A percentile compares a stretch with the other conserved stretches of the same genome.
These are phyloP conservation scores for Caranx ignobilis DNA, from an alignment of 2,113 vertebrate species.

Conservation along the genomic window DNA sequence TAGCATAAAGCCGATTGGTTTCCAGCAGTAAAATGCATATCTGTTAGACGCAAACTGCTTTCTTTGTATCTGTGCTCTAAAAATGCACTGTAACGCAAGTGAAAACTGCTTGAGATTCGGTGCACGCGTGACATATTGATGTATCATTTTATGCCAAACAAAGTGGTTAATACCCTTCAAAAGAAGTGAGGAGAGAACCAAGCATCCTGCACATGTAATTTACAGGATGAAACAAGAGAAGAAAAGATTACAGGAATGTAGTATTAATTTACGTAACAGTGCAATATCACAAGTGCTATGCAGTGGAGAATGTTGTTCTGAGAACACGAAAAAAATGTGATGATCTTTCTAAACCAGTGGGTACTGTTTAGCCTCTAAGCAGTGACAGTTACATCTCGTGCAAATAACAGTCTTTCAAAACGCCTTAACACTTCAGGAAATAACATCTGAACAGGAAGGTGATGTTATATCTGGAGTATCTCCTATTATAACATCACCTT, in stretches of 20 bases:
- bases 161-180: slow-evolving; percentile 50
- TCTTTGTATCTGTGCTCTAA: neutral
- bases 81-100: neutral
- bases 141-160: slow-evolving; percentile 48
- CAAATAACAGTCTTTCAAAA: neutral
- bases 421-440: neutral
- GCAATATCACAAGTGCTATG: neutral
- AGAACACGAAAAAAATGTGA: neutral
- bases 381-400: neutral
- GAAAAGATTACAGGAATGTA: slow-evolving; percentile 14
- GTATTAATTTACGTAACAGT: neutral
- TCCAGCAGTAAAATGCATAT: neutral
- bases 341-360: neutral
- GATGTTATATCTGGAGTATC: too few species aligned
- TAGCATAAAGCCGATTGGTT: slow-evolving; percentile 6
- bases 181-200: slow-evolving; percentile 26
- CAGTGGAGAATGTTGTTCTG: too few species aligned
- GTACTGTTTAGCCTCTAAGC: neutral
- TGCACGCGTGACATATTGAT: slow-evolving; percentile 38
- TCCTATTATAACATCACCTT: too few species aligned
- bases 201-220: slow-evolving; percentile 36
- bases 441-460: too few species aligned
- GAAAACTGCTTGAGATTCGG: slow-evolving; percentile 17
- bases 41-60: neutral
- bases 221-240: slow-evolving; percentile 15